These are phyloP conservation scores for Lamellibrachia satsuma DNA, from an alignment of 2,888 invertebrate species.

Conservation along the genomic window DNA sequence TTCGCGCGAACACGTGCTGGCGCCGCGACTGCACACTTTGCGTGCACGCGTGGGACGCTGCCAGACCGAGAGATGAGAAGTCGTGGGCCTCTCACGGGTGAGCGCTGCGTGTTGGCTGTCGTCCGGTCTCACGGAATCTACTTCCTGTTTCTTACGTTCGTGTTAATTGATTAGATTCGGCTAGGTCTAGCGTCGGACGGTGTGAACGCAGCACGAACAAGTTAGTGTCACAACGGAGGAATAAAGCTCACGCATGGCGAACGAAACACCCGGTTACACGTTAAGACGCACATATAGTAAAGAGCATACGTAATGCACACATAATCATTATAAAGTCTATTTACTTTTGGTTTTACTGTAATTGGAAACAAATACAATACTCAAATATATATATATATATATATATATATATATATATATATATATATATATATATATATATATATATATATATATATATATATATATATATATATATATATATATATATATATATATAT, in stretches of 20 bases:
- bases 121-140: neutral
- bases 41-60: neutral
- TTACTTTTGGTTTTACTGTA: too few species aligned
- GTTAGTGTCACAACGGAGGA: neutral
- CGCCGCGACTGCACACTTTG: neutral
- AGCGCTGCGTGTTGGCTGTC: neutral
- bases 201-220: neutral
- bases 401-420: too few species aligned
- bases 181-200: neutral
- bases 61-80: neutral
- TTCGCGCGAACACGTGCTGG: neutral
- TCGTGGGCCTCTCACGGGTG: neutral
- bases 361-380: too few species aligned
- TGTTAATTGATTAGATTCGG: conserved; percentile 10
- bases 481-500: too few species aligned
- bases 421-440: too few species aligned
- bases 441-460: too few species aligned
- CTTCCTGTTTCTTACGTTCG: neutral
- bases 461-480: too few species aligned
- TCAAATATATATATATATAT: too few species aligned
- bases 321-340: too few species aligned
- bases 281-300: too few species aligned
- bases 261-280: too few species aligned
- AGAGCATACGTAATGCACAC: too few species aligned
- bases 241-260: neutral